These are phyloP conservation scores for Elmis aenea DNA, from an alignment of 2,888 invertebrate genomes.

Conservation along the genomic window DNA sequence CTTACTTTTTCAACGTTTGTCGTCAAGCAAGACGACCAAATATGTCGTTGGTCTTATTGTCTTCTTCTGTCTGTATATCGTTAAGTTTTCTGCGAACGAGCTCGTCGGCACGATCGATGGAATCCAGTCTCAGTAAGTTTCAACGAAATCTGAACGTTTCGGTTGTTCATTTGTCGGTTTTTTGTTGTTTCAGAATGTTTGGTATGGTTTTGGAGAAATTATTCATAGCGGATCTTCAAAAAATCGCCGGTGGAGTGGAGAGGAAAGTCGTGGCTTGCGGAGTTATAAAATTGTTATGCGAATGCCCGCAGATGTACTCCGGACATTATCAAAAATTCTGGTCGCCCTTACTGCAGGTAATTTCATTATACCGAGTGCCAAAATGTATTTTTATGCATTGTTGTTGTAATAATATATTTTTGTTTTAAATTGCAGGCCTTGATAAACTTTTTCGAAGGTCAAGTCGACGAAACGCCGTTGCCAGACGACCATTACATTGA, in stretches of 20 bases:
- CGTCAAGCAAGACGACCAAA: slow-evolving; percentile 92
- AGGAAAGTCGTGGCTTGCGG: slow-evolving; percentile 90
- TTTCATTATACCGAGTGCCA: neutral
- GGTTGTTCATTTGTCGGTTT: slow-evolving; percentile 5
- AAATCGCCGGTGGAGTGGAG: slow-evolving; percentile 76
- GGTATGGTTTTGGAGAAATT: slow-evolving; percentile 92
- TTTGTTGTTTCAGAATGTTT: slow-evolving; percentile 68
- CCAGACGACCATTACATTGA: slow-evolving; percentile 88
- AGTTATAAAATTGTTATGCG: slow-evolving; percentile 77
- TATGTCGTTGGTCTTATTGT: slow-evolving; percentile 86
- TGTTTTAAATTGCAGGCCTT: slow-evolving; percentile 58
- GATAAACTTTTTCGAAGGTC: slow-evolving; percentile 83
- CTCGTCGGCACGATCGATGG: slow-evolving; percentile 77
- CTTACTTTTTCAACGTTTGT: slow-evolving; percentile 87
- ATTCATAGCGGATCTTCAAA: slow-evolving; percentile 79
- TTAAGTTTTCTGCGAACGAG: slow-evolving; percentile 70
- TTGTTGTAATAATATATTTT: neutral
- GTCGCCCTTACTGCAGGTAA: slow-evolving; percentile 56
- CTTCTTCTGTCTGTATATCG: slow-evolving; percentile 82
- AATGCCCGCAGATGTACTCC: slow-evolving; percentile 62
- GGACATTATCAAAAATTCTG: slow-evolving; percentile 63
- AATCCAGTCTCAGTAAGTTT: slow-evolving; percentile 75
- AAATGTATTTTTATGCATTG: neutral
- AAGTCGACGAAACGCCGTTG: slow-evolving; percentile 70
- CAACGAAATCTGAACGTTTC: too few relatives aligned